Evolutionary conservation across 2,797 vertebrate genomes (phyloP).

Genomic region (Pseudotriccus pelzelni): DNA sequence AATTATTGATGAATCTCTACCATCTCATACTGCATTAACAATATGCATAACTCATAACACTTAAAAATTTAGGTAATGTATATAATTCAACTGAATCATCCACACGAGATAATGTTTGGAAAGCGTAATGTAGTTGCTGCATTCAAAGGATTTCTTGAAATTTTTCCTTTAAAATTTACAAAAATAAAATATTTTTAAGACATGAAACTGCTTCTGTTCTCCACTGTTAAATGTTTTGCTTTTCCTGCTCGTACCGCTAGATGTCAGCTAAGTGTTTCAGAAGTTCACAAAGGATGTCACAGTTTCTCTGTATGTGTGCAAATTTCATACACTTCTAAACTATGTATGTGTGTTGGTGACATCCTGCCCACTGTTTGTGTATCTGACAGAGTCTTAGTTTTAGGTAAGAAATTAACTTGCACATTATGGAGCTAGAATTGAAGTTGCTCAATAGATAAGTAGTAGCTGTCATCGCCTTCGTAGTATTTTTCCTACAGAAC

Average conservation of each 20-base stretch:
- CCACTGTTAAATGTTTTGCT: background rate
- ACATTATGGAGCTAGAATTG: background rate
- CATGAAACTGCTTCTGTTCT: background rate
- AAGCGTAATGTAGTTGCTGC: background rate
- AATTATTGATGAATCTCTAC: background rate
- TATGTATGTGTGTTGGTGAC: background rate
- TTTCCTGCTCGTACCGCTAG: constrained; percentile 57
- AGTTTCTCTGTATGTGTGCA: background rate
- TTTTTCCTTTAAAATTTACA: background rate
- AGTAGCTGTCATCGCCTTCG: background rate
- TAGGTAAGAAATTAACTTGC: background rate
- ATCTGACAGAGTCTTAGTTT: background rate
- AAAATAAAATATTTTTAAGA: background rate
- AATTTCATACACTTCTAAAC: background rate
- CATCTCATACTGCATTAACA: background rate
- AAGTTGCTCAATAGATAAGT: background rate
- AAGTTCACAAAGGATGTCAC: background rate
- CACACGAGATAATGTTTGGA: background rate
- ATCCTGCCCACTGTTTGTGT: background rate
- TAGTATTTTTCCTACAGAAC: background rate
- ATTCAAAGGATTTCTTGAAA: background rate
- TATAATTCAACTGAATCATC: background rate
- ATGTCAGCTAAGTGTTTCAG: constrained; percentile 67
- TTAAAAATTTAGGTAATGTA: background rate
- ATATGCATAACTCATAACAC: background rate